phyloP scores from a whole-genome alignment of 2,797 vertebrate genomes.

The Peromyscus eremicus region DNA sequence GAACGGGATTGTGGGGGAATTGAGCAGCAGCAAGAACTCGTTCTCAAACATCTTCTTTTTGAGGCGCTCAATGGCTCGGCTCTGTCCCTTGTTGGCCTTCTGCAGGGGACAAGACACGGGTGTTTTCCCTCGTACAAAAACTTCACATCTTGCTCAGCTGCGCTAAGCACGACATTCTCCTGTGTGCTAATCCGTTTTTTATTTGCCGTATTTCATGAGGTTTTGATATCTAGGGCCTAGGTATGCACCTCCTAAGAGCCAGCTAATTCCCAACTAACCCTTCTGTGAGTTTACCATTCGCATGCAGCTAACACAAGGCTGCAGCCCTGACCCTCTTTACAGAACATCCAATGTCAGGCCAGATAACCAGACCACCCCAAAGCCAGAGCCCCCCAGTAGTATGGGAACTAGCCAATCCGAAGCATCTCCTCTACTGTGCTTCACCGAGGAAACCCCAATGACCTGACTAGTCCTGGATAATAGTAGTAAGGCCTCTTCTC shows the following conservation, averaged over 20 bases:
- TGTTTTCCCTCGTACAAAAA: not conserved
- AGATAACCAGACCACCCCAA: not conserved
- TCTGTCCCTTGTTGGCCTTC: constrained; percentile 97
- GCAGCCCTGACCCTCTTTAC: not conserved
- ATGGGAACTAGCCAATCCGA: not conserved
- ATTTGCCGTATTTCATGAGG: not conserved
- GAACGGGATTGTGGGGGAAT: constrained; percentile 97
- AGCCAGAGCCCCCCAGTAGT: not conserved
- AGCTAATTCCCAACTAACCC: not conserved
- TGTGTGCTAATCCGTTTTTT: not conserved
- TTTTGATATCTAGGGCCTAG: not conserved
- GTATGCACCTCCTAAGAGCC: not conserved
- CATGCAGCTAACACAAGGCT: not conserved
- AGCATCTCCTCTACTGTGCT: not conserved
- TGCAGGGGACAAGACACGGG: constrained; percentile 77
- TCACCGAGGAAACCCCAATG: not conserved
- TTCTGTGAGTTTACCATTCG: not conserved
- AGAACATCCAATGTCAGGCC: not conserved
- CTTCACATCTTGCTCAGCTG: not conserved
- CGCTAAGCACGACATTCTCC: not conserved
- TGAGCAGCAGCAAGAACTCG: constrained; percentile 96
- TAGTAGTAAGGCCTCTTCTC: not conserved
- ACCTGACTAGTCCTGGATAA: not conserved
- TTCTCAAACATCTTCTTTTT: constrained; percentile 99
- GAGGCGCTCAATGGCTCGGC: constrained; percentile 95